These are phyloP conservation scores for Ladona fulva DNA, from an alignment of 1,140 invertebrate species.

Conservation along the genomic window DNA sequence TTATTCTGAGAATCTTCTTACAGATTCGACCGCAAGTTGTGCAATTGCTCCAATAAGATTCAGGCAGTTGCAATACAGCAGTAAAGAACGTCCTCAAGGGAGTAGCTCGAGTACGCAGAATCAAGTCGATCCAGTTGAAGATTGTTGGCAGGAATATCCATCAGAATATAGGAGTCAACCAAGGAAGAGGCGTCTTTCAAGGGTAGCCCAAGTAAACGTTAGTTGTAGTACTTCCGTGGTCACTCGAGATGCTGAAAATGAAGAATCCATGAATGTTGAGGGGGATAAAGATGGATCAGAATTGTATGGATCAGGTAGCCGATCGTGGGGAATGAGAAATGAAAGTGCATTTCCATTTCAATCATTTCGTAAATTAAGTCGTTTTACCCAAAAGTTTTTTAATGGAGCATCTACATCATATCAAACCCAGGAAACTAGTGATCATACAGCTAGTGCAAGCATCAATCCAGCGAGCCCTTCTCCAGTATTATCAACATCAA, in stretches of 20 bases:
- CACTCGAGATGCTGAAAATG: neutral
- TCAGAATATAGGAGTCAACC: neutral
- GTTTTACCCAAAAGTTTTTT: neutral
- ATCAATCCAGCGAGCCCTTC: too few species aligned
- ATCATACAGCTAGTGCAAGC: too few species aligned
- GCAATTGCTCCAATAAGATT: neutral
- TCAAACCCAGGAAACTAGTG: neutral
- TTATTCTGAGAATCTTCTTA: neutral
- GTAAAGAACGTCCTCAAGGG: too few species aligned
- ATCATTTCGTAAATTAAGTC: neutral
- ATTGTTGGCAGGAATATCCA: neutral
- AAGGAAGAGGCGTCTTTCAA: neutral
- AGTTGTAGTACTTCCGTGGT: neutral
- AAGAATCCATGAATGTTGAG: neutral
- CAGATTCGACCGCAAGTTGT: neutral
- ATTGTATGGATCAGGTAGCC: neutral
- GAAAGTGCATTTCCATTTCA: neutral
- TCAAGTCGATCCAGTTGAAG: neutral
- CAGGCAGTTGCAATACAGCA: too few species aligned
- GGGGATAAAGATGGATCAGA: neutral
- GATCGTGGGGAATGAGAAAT: neutral
- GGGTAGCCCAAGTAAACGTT: neutral
- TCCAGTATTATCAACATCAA: too few species aligned
- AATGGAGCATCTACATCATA: neutral
- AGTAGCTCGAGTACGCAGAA: too few species aligned